phyloP scores from a whole-genome alignment of 2,797 vertebrate genomes.

The Callimico goeldii region DNA sequence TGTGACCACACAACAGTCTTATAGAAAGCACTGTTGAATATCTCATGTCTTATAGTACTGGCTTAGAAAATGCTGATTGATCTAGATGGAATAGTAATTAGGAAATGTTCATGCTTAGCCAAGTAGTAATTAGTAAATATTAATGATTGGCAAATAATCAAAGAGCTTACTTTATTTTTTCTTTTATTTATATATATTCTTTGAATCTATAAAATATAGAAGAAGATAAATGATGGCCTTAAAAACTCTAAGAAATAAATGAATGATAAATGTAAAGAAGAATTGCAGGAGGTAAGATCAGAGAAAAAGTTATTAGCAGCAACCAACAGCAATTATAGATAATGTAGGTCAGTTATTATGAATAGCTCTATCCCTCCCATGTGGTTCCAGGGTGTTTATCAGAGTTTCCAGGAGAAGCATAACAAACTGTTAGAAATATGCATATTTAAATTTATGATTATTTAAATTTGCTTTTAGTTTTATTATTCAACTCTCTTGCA shows the following conservation, averaged over 20 bases:
- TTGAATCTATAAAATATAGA: background rate
- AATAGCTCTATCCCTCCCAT: background rate
- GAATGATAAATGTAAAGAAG: background rate
- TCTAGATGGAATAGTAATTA: background rate
- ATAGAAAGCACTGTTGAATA: background rate
- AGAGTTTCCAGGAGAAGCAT: background rate
- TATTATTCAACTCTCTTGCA: background rate
- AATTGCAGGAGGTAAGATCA: background rate
- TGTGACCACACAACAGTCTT: background rate
- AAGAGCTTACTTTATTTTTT: background rate
- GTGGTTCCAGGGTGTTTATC: background rate
- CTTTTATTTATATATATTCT: background rate
- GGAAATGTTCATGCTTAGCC: background rate
- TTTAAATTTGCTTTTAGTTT: slow-evolving; percentile 39
- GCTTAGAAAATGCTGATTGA: background rate
- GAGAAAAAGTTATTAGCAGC: background rate
- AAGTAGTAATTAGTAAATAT: background rate
- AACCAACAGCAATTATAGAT: background rate
- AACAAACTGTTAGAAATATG: background rate
- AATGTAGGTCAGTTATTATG: background rate
- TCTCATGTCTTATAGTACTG: background rate
- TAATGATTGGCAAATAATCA: background rate
- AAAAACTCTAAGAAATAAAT: background rate
- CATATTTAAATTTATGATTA: background rate
- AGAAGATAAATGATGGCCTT: background rate